A percentile compares a stretch with the other conserved stretches of the same genome.
These are phyloP conservation scores for Datnioides undecimradiatus DNA, from an alignment of 2,113 vertebrate species.

Conservation along the genomic window DNA sequence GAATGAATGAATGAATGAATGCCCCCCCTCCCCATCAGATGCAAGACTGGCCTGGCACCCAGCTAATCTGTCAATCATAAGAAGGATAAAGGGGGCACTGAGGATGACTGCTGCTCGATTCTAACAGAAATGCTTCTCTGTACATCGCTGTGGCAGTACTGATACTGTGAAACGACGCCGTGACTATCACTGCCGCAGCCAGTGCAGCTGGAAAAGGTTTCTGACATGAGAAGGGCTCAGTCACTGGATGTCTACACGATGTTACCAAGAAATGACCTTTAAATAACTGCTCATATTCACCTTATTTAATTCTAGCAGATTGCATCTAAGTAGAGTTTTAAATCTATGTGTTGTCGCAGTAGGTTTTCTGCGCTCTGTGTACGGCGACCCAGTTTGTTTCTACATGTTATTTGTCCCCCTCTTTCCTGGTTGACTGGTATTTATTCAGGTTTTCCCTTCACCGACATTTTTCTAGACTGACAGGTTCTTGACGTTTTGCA, in stretches of 20 bases:
- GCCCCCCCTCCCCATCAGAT: too few relatives aligned
- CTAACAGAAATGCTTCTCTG: not conserved
- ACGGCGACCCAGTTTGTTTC: not conserved
- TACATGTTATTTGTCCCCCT: not conserved
- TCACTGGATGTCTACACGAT: not conserved
- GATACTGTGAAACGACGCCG: not conserved
- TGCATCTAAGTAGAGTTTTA: not conserved
- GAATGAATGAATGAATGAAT: too few relatives aligned
- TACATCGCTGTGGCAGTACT: not conserved
- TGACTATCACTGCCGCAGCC: not conserved
- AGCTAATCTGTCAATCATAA: not conserved
- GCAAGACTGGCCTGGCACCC: not conserved
- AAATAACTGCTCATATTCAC: not conserved
- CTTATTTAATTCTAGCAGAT: conserved; percentile 12
- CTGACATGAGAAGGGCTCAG: not conserved
- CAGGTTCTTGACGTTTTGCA: not conserved
- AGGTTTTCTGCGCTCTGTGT: not conserved
- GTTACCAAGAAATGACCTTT: conserved; percentile 7
- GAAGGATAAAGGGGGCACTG: not conserved
- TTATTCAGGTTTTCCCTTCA: not conserved
- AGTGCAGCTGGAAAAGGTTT: not conserved
- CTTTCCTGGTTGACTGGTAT: not conserved
- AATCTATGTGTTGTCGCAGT: not conserved
- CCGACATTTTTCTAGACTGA: not conserved
- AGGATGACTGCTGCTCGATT: not conserved